Percentiles rank a stretch among this genome's conserved stretches.
Evolutionary conservation across 2,888 invertebrate species (phyloP).

Genomic region (Seladonia tumulorum): DNA sequence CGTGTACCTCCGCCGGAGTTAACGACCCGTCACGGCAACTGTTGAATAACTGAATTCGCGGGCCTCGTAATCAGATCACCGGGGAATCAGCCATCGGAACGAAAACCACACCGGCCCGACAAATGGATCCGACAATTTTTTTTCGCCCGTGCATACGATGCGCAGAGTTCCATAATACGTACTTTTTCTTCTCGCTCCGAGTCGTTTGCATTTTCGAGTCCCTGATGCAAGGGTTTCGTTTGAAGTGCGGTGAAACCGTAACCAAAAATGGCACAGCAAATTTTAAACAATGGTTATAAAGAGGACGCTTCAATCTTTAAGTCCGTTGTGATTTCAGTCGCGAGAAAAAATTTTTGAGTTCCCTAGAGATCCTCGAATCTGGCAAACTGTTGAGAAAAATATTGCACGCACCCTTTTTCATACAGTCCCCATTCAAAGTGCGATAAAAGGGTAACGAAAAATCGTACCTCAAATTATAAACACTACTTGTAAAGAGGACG

Average conservation of each 20-base stretch:
- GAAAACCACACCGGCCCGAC: background rate
- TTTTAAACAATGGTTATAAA: background rate
- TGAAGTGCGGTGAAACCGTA: background rate
- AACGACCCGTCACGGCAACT: slow-evolving; percentile 11
- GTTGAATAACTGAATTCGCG: slow-evolving; percentile 2
- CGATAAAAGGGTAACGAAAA: no score
- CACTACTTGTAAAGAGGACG: background rate
- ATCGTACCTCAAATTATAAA: no score
- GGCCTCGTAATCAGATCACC: background rate
- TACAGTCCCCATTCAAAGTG: no score
- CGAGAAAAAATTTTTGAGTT: background rate
- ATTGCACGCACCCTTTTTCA: no score
- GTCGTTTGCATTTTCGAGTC: background rate
- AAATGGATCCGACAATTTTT: background rate
- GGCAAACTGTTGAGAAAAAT: background rate
- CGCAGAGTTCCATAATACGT: background rate
- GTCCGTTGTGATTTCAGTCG: background rate
- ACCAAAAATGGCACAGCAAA: background rate
- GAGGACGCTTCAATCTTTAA: background rate
- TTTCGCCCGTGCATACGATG: background rate
- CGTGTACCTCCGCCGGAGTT: slow-evolving; percentile 4
- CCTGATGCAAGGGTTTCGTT: background rate
- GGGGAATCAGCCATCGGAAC: slow-evolving; percentile 10
- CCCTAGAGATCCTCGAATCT: background rate
- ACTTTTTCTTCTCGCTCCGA: background rate